These are phyloP conservation scores for Dugesia japonica DNA, from an alignment of 2,888 invertebrate genomes.

Conservation along the genomic window DNA sequence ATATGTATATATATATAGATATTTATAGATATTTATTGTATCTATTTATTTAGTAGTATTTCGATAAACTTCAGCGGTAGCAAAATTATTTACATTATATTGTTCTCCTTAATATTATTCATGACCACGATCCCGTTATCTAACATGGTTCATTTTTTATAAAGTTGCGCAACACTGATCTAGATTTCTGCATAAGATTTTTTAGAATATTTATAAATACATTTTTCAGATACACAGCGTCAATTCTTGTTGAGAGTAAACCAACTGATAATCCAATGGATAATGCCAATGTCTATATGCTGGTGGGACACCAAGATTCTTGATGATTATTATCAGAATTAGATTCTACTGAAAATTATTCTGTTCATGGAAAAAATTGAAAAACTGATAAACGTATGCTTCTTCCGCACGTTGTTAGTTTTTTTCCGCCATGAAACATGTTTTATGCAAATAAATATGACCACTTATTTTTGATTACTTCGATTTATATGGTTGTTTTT, in stretches of 20 bases:
- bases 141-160: too few species aligned
- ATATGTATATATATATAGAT: too few species aligned
- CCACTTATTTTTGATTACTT: background rate
- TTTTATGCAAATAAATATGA: background rate
- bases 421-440: background rate
- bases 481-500: background rate
- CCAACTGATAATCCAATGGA: conserved; percentile 56
- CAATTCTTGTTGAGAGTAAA: conserved; percentile 74
- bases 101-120: too few species aligned
- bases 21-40: too few species aligned
- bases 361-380: too few species aligned
- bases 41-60: too few species aligned
- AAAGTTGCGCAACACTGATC: too few species aligned
- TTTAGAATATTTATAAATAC: too few species aligned
- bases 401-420: background rate
- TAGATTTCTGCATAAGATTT: too few species aligned
- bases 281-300: conserved; percentile 79
- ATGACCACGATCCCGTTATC: too few species aligned
- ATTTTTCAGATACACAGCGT: background rate
- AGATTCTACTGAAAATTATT: background rate
- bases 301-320: conserved; percentile 62
- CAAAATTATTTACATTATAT: too few species aligned
- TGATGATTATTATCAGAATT: background rate
- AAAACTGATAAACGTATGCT: background rate
- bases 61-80: too few species aligned